Percentiles rank a stretch among this genome's conserved stretches.
These are phyloP conservation scores for Cheilosia pagana DNA, from an alignment of 2,888 invertebrate species.

Conservation along the genomic window DNA sequence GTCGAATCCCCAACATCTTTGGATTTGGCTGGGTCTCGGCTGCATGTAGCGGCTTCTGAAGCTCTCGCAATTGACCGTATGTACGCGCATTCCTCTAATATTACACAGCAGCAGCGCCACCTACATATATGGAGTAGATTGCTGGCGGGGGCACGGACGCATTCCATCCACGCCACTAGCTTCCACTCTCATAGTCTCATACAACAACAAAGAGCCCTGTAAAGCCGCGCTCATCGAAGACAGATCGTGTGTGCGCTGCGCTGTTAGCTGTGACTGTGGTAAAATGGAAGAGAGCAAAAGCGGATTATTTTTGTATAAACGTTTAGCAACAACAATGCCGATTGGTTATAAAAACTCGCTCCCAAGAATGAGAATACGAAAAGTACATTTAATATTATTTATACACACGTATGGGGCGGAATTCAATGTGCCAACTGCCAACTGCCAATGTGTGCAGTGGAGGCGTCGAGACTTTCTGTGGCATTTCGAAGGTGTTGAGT, in stretches of 20 bases:
- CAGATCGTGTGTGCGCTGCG: slow-evolving; percentile 21
- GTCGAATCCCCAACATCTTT: slow-evolving; percentile 50
- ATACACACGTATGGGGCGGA: slow-evolving; percentile 13
- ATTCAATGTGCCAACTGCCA: no score
- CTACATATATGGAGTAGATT: slow-evolving; percentile 44
- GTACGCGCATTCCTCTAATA: slow-evolving; percentile 67
- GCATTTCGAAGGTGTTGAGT: slow-evolving; percentile 39
- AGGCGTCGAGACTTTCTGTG: slow-evolving; percentile 9
- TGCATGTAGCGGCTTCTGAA: slow-evolving; percentile 68
- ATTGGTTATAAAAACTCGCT: slow-evolving; percentile 37
- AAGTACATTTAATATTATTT: slow-evolving; percentile 2
- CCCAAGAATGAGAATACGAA: slow-evolving; percentile 60
- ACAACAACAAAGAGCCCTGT: no score
- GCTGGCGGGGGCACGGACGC: slow-evolving; percentile 9
- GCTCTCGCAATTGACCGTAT: slow-evolving; percentile 55
- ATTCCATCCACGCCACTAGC: slow-evolving; percentile 15
- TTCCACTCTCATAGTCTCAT: neutral
- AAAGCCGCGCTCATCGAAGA: slow-evolving; percentile 47
- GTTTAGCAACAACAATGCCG: slow-evolving; percentile 30
- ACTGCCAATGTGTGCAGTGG: slow-evolving; percentile 27
- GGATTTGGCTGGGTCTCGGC: slow-evolving; percentile 35
- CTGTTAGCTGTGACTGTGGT: neutral
- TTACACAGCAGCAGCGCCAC: slow-evolving; percentile 67
- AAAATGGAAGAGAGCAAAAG: slow-evolving; percentile 58
- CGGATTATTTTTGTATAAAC: slow-evolving; percentile 49